Evolutionary conservation across 2,888 invertebrate genomes (phyloP), one percentile per base, ranked within the genome.

Genomic region (Brachylomia viminalis): DNA sequence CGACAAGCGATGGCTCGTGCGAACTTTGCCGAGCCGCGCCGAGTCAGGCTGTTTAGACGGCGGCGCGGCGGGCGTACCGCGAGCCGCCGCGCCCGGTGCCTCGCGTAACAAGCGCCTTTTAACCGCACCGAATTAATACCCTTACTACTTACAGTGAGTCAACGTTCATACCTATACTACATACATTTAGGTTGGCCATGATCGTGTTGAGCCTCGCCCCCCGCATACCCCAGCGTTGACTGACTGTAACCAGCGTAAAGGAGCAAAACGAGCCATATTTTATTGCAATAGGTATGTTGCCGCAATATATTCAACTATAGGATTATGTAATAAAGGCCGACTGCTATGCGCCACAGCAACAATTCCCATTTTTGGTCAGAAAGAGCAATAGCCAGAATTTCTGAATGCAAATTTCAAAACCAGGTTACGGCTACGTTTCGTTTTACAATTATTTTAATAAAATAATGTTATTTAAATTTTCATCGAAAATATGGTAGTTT

Each of bases 81-180:
- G 23, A 27, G 27, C 56, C 15, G 7, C 38, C 38, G 5, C 7
- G 20, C 49, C 3, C 49, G 13, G 15, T 38, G 10, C 20, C 7
- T 27, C 4, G 20, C 27, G 27, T 27, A 6, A 0, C 13, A 27
- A 45, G 45, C 65, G 47, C 15, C 15, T 17, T 23, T 33, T n/a
- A 33, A 66, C 49, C 10, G 23, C 30, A 66, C 49, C 10, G 5
- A 11, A n/a, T 27, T 20, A 20, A 17, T 33, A 49, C 47, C 47
- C 17, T 27, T 42, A 42, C 30, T 54, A 54, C 13, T 47, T 73
- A 61, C 78, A 66, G 80, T 66, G 20, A 61, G 66, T 56, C 73
- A 79, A 66, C 59, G 38, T 59, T 33, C 42, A 54, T 20, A 23
- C 5, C 15, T 20, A n/a, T n/a, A 33, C n/a, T 30, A 6, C 33